phyloP scores from a whole-genome alignment of 2,113 vertebrate genomes.

The Taxidea taxus region DNA sequence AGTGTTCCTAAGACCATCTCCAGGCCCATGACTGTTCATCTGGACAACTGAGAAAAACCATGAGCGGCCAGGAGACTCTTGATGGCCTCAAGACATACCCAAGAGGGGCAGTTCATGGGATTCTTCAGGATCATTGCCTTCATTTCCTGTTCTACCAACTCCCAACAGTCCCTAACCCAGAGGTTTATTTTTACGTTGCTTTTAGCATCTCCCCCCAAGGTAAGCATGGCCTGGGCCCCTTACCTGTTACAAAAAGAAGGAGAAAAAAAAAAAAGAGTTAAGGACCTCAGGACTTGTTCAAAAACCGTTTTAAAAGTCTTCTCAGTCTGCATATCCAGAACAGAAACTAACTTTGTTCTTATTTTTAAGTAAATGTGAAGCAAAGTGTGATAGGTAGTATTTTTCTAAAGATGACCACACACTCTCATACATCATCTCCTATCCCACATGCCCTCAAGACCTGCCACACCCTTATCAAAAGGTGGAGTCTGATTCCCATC shows the following conservation, averaged over 20 bases:
- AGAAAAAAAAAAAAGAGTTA: not conserved
- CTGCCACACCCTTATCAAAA: not conserved
- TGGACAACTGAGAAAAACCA: not conserved
- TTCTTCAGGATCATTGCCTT: not conserved
- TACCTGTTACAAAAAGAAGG: not conserved
- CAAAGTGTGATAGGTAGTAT: not conserved
- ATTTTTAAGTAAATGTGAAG: not conserved
- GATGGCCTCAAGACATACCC: not conserved
- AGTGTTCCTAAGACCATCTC: not conserved
- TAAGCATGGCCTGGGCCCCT: not conserved
- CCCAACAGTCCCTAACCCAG: too few relatives aligned
- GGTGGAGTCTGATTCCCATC: not conserved
- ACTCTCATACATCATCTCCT: not conserved
- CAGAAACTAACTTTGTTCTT: not conserved
- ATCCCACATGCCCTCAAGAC: not conserved
- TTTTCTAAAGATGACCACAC: not conserved
- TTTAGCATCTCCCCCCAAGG: not conserved
- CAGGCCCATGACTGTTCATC: not conserved
- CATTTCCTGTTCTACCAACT: not conserved
- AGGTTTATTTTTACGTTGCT: not conserved
- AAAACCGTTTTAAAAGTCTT: not conserved
- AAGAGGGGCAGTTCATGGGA: not conserved
- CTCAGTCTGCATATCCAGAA: not conserved
- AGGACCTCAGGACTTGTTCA: not conserved
- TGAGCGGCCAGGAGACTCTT: not conserved